Percentiles rank a stretch among this genome's conserved stretches.
These are phyloP conservation scores for Sturnira hondurensis DNA, from an alignment of 2,113 vertebrate species.

Conservation along the genomic window DNA sequence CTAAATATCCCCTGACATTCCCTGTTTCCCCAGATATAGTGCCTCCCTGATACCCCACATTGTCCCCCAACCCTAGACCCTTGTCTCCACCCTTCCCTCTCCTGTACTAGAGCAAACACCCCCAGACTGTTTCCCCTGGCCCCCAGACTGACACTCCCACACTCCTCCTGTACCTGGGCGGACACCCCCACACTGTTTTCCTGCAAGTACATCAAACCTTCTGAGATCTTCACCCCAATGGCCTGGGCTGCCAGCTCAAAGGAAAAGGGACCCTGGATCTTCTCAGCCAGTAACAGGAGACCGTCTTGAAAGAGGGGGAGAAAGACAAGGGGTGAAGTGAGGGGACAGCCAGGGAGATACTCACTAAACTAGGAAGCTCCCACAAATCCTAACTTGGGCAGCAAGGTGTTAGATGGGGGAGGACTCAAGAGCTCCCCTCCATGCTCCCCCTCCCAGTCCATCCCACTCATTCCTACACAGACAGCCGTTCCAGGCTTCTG, in stretches of 20 bases:
- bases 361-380: neutral
- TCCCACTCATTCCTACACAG: neutral
- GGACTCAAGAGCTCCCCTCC: neutral
- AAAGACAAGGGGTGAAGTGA: neutral
- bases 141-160: neutral
- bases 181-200: conserved; percentile 89
- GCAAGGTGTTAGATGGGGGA: neutral
- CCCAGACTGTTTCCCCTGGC: too few species aligned
- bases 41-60: neutral
- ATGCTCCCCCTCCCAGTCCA: neutral
- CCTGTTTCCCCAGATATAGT: neutral
- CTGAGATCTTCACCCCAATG: conserved; percentile 89
- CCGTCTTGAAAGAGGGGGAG: conserved; percentile 79
- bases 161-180: conserved; percentile 81
- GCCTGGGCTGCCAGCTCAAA: conserved; percentile 89
- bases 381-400: neutral
- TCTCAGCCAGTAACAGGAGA: conserved; percentile 86
- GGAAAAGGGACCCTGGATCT: conserved; percentile 89
- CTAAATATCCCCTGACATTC: conserved; percentile 65
- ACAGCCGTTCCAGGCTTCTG: neutral
- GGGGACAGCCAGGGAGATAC: neutral
- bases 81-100: neutral
- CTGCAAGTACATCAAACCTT: conserved; percentile 91
- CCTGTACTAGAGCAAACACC: conserved; percentile 75
- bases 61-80: neutral